Evolutionary conservation across 2,888 invertebrate genomes (phyloP).

Genomic region (Alloplasta piceator): DNA sequence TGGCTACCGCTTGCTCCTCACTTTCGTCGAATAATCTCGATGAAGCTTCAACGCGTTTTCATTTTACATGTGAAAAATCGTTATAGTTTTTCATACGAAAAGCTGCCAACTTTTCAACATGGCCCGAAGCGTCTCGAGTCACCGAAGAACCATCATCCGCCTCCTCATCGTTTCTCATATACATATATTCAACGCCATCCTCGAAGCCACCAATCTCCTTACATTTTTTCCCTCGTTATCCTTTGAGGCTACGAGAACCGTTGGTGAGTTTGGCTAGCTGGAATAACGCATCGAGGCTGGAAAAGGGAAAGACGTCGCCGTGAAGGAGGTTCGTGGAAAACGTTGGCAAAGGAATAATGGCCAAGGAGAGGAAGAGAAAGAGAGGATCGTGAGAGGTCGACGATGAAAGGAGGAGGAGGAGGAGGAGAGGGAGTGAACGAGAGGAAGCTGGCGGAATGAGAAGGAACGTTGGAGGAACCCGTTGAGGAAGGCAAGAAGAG

Average conservation of each 20-base stretch:
- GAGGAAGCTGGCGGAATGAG: not conserved
- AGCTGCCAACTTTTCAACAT: too few relatives aligned
- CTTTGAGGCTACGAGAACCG: slow-evolving; percentile 54
- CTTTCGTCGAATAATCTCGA: too few relatives aligned
- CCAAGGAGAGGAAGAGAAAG: slow-evolving; percentile 16
- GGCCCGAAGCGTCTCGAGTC: too few relatives aligned
- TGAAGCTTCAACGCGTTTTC: too few relatives aligned
- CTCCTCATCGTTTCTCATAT: not conserved
- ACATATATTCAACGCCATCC: slow-evolving; percentile 51
- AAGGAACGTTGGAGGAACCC: not conserved
- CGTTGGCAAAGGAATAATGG: slow-evolving; percentile 56
- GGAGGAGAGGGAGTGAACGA: not conserved
- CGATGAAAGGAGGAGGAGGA: not conserved
- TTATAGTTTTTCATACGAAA: too few relatives aligned
- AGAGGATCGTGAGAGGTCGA: slow-evolving; percentile 12
- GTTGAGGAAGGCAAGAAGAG: not conserved
- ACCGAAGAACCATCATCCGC: not conserved
- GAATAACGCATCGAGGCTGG: slow-evolving; percentile 32
- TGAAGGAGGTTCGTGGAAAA: slow-evolving; percentile 30
- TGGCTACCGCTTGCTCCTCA: too few relatives aligned
- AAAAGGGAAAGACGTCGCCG: slow-evolving; percentile 34
- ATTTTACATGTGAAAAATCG: too few relatives aligned
- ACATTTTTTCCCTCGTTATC: slow-evolving; percentile 65
- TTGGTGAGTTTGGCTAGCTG: not conserved
- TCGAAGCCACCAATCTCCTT: slow-evolving; percentile 45